Conservation (phyloP, 2,797 vertebrate species). For the Pipistrellus pygmaeus region DNA sequence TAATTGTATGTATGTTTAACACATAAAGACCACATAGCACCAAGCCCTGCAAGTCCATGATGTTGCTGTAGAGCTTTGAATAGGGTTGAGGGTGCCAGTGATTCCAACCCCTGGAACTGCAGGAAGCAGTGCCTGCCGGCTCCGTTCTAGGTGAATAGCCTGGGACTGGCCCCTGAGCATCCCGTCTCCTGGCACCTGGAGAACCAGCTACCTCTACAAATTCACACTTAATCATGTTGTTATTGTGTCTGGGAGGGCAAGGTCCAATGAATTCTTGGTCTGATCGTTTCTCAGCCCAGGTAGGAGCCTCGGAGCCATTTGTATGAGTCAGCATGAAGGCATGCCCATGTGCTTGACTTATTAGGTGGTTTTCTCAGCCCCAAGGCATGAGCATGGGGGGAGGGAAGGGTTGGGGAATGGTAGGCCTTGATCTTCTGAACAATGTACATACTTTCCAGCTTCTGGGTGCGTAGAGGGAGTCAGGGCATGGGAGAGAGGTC, state of each 20-base stretch:
- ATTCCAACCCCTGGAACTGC: background rate
- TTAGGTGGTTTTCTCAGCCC: conserved; percentile 50
- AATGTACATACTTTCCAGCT: background rate
- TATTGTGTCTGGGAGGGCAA: background rate
- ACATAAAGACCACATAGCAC: background rate
- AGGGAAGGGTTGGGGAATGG: background rate
- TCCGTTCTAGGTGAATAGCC: background rate
- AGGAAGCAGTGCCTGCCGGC: background rate
- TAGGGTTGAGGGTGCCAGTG: background rate
- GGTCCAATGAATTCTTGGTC: background rate
- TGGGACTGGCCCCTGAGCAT: background rate
- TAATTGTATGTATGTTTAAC: background rate
- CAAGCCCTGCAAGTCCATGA: background rate
- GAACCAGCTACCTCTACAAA: background rate
- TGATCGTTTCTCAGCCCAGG: conserved; percentile 47
- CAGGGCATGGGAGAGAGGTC: background rate
- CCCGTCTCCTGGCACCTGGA: background rate
- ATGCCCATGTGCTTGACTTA: conserved; percentile 32
- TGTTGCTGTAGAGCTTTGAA: background rate
- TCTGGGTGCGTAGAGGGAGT: conserved; percentile 10
- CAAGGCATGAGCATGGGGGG: background rate
- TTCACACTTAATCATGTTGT: background rate
- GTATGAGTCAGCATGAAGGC: conserved; percentile 35
- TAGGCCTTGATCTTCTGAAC: conserved; percentile 47
- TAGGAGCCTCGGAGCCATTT: background rate